These are phyloP conservation scores for Chymomyza costata DNA, from an alignment of 1,140 invertebrate genomes.

Conservation along the genomic window DNA sequence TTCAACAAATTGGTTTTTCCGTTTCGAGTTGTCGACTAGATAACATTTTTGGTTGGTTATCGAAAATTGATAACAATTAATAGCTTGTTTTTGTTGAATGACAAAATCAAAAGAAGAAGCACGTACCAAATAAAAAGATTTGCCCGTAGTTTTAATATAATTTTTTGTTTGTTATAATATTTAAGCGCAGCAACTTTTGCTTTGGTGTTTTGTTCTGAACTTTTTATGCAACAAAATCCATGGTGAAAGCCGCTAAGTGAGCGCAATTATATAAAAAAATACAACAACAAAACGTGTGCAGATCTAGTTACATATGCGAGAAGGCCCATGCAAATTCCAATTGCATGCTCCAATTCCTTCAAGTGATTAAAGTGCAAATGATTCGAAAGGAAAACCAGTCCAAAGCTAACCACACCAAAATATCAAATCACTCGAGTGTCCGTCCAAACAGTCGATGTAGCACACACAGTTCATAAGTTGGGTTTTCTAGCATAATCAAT, in stretches of 20 bases:
- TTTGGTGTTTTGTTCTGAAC: constrained; percentile 42
- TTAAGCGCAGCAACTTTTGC: constrained; percentile 39
- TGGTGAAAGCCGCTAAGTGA: constrained; percentile 29
- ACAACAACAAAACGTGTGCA: constrained; percentile 7
- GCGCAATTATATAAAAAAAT: constrained; percentile 6
- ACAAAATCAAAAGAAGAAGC: too few relatives aligned
- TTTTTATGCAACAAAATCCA: constrained; percentile 23
- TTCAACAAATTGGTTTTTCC: too few relatives aligned
- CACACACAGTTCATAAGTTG: constrained; percentile 1
- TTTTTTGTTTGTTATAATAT: not conserved
- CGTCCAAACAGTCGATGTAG: too few relatives aligned
- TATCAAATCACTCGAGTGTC: too few relatives aligned
- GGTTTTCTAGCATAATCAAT: constrained; percentile 71
- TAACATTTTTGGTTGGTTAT: too few relatives aligned
- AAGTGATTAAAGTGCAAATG: constrained; percentile 24
- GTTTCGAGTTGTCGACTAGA: too few relatives aligned
- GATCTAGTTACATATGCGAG: too few relatives aligned
- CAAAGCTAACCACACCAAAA: constrained; percentile 1
- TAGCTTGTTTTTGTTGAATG: too few relatives aligned
- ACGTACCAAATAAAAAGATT: not conserved
- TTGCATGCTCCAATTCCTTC: constrained; percentile 31
- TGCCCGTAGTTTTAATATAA: constrained; percentile 1
- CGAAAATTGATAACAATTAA: too few relatives aligned
- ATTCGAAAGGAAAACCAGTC: not conserved
- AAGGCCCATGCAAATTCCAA: too few relatives aligned